Percentiles rank a stretch among this genome's conserved stretches.
These are phyloP conservation scores for Prionailurus viverrinus DNA, from an alignment of 2,113 vertebrate genomes.

Conservation along the genomic window DNA sequence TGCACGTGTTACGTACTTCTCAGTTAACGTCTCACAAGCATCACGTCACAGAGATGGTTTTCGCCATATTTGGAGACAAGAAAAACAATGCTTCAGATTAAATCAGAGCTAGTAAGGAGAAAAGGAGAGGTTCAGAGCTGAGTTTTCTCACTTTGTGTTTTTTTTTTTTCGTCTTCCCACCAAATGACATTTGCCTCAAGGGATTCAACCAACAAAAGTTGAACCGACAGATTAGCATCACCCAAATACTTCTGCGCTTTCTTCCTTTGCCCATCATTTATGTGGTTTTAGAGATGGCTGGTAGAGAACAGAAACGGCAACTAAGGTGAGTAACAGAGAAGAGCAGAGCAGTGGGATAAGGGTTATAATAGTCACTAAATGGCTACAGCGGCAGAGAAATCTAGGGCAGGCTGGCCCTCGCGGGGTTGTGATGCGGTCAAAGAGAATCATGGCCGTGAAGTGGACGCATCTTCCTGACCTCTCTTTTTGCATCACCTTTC, in stretches of 20 bases:
- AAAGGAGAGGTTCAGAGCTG: not conserved
- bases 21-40: not conserved
- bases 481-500: not conserved
- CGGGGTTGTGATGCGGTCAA: rapidly evolving
- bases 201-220: not conserved
- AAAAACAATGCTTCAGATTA: not conserved
- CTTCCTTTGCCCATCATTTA: not conserved
- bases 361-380: not conserved
- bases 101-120: not conserved
- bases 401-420: not conserved
- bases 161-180: not conserved
- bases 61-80: not conserved
- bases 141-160: not conserved
- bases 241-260: not conserved
- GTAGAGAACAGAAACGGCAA: not conserved
- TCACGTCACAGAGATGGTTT: not conserved
- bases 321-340: not conserved
- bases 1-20: not conserved
- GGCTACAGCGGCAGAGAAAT: not conserved
- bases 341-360: not conserved
- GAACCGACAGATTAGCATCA: not conserved
- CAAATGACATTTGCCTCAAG: not conserved
- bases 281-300: not conserved
- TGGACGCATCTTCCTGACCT: rapidly evolving
- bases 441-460: not conserved